Conservation (phyloP, 1,140 invertebrate species). For the Penaeus chinensis region DNA sequence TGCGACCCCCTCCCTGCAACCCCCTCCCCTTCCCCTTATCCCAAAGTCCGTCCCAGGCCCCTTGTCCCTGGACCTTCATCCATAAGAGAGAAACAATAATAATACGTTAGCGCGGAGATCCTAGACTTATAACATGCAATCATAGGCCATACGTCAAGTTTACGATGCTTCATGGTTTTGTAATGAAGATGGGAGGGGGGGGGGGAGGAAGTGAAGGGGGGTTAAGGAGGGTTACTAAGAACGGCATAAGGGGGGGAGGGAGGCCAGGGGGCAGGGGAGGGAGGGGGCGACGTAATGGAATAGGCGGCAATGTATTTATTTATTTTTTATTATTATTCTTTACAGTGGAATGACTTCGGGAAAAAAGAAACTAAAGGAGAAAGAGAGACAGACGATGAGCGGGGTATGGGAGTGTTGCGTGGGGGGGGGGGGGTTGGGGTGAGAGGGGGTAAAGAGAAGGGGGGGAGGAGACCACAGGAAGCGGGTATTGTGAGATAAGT, state of each 20-base stretch:
- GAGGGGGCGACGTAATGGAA: neutral
- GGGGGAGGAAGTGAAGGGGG: slow-evolving; percentile 18
- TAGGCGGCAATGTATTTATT: no score
- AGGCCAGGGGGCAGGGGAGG: neutral
- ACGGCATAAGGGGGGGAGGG: neutral
- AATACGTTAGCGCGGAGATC: slow-evolving; percentile 36
- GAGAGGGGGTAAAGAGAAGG: no score
- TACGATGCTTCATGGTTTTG: slow-evolving; percentile 50
- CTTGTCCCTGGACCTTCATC: neutral
- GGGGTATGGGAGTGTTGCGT: no score
- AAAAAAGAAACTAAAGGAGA: no score
- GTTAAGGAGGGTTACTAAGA: neutral
- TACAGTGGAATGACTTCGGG: no score
- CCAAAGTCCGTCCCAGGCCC: neutral
- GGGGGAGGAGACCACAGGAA: no score
- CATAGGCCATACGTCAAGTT: slow-evolving; percentile 51
- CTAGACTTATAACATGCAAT: slow-evolving; percentile 50
- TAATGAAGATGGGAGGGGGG: slow-evolving; percentile 32
- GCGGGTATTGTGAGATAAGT: no score
- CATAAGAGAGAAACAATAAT: slow-evolving; percentile 23
- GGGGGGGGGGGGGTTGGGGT: no score
- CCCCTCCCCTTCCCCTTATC: no score
- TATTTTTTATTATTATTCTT: no score
- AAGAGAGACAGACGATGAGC: no score
- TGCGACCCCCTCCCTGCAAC: neutral